Evolutionary conservation across 1,140 invertebrate species (phyloP).

Genomic region (Tetragonula clypearis): DNA sequence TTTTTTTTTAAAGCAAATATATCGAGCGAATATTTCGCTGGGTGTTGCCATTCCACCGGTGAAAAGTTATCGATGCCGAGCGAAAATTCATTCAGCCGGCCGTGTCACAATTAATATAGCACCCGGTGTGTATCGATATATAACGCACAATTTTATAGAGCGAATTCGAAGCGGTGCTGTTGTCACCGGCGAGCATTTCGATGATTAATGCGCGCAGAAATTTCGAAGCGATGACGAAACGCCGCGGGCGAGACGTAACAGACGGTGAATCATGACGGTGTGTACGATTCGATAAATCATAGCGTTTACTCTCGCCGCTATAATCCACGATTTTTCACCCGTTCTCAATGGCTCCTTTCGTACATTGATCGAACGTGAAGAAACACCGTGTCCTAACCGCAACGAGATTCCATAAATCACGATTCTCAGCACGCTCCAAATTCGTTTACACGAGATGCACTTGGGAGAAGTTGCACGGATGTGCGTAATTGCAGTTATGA

Average conservation of each 20-base stretch:
- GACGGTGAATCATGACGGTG: conserved; percentile 35
- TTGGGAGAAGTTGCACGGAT: no score
- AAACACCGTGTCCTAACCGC: neutral
- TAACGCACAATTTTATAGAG: neutral
- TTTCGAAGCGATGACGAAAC: conserved; percentile 32
- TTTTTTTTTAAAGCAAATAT: no score
- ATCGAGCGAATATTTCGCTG: neutral
- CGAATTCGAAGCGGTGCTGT: conserved; percentile 4
- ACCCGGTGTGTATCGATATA: no score
- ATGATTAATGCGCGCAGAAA: conserved; percentile 32
- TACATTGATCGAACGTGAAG: conserved; percentile 30
- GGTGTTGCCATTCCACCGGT: neutral
- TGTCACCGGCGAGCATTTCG: neutral
- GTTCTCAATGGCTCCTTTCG: conserved; percentile 27
- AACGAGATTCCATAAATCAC: conserved; percentile 31
- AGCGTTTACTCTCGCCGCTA: neutral
- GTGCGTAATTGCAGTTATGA: no score
- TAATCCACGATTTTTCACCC: conserved; percentile 37
- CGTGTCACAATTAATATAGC: conserved; percentile 2
- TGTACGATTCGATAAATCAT: conserved; percentile 29
- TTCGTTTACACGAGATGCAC: neutral
- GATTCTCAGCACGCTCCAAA: neutral
- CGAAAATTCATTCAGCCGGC: neutral
- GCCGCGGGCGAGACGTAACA: neutral
- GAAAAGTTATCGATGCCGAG: neutral